These are phyloP conservation scores for Tupaia chinensis DNA, from an alignment of 2,113 vertebrate species.

Conservation along the genomic window DNA sequence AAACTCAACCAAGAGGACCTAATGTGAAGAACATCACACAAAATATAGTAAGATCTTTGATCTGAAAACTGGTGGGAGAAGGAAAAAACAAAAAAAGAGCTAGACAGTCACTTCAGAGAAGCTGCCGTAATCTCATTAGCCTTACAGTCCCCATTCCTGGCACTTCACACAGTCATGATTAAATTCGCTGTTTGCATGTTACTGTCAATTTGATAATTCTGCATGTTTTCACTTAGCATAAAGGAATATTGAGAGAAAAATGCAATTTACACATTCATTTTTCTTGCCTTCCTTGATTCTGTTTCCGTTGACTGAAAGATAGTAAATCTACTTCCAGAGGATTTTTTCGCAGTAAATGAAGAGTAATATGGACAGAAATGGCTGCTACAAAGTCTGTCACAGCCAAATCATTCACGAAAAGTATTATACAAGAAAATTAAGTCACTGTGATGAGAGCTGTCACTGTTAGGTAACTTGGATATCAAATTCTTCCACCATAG, in stretches of 20 bases:
- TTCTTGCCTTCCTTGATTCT: conserved; percentile 46
- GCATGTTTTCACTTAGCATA: not conserved
- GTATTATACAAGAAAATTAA: not conserved
- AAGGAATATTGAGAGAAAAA: conserved; percentile 24
- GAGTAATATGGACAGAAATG: not conserved
- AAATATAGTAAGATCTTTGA: not conserved
- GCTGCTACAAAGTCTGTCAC: not conserved
- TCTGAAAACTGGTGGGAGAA: not conserved
- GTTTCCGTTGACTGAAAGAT: not conserved
- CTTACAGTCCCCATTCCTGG: not conserved
- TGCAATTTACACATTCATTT: not conserved
- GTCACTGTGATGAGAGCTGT: not conserved
- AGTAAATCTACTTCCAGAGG: conserved; percentile 10
- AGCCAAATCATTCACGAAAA: conserved; percentile 42
- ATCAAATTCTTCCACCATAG: not conserved
- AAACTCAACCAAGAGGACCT: not conserved
- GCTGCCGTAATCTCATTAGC: not conserved
- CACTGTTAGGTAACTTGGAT: not conserved
- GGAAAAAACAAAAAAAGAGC: not conserved
- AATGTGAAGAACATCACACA: not conserved
- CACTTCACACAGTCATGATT: not conserved
- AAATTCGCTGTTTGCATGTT: not conserved
- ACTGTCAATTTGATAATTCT: not conserved
- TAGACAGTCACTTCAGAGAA: conserved; percentile 2
- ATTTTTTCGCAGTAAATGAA: conserved; percentile 25